Base-by-base conservation (phyloP, 2,797 vertebrate genomes). In the Syngnathus acus region DNA sequence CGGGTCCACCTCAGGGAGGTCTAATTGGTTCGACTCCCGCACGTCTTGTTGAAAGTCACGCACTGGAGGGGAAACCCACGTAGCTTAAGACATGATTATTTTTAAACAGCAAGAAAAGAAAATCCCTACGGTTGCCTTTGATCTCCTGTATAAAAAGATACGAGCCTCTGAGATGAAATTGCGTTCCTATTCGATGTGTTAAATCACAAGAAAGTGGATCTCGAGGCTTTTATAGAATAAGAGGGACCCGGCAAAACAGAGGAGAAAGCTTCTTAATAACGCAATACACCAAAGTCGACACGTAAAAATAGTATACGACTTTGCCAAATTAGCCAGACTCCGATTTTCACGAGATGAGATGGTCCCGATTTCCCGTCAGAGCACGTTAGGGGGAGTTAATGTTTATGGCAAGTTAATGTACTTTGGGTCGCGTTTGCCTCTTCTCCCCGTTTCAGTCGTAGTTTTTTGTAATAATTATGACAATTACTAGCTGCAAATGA, bases 1-100 rank as follows among this genome's bases (percentile, higher is more conserved):
- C 0, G 97, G 96, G 81, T 98, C 95, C 68, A 93, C 83, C 0
- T 98, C 96, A 1, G 86, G 62, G 51, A 88, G 79, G 45, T 90
- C 88, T 1, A 74, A 60, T 64, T 83, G 87, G 84, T 77, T 88
- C 13, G 93, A 91, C 21, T 99, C 95, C 32, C 92, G 92, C 17
- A 89, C 83, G 47, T 98, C 95, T 64, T 64, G 63, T 39, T 64
- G 63, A 38, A 50, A 48, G 32, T 64, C 63, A n/a, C 90, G 87
- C 68, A 86, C 95, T 98, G 50, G 53, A 68, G 60, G 62, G 67
- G 58, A 68, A 1, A 75, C 0, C 26, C 0, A 38, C 2, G 69
- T 5, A 64, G 42, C 13, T 62, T 61, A 21, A 21, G 11, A 54
- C 21, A 54, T 53, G n/a, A 13, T 23, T 4, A 9, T 51, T 38